Conservation (phyloP, 2,797 vertebrate genomes). For the Molossus alvarezi region DNA sequence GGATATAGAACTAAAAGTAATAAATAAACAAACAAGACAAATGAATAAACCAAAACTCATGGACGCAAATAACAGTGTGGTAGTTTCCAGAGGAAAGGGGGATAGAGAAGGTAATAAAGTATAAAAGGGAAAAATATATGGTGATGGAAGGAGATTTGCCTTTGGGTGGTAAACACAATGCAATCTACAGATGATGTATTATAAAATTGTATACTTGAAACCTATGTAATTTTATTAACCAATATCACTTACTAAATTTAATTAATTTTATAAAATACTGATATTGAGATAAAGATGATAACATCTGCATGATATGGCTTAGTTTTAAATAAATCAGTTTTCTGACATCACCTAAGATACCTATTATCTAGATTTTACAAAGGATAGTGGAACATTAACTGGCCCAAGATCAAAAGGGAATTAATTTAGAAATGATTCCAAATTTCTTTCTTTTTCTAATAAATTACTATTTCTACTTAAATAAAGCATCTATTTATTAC, state of each 20-base stretch:
- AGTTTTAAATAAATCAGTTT: neutral
- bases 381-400: neutral
- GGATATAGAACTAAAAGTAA: neutral
- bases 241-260: neutral
- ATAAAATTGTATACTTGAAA: neutral
- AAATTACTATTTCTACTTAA: neutral
- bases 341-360: neutral
- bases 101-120: neutral
- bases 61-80: neutral
- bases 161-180: neutral
- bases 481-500: neutral
- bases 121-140: neutral
- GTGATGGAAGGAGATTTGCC: neutral
- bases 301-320: neutral
- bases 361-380: neutral
- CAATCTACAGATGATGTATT: neutral
- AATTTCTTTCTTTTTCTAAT: neutral
- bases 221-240: neutral
- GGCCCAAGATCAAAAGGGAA: neutral
- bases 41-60: neutral
- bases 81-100: neutral
- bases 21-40: neutral
- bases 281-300: neutral
- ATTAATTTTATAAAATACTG: neutral
- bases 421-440: neutral